Conservation (phyloP, 1,140 invertebrate species). For the Drosophila azteca region DNA sequence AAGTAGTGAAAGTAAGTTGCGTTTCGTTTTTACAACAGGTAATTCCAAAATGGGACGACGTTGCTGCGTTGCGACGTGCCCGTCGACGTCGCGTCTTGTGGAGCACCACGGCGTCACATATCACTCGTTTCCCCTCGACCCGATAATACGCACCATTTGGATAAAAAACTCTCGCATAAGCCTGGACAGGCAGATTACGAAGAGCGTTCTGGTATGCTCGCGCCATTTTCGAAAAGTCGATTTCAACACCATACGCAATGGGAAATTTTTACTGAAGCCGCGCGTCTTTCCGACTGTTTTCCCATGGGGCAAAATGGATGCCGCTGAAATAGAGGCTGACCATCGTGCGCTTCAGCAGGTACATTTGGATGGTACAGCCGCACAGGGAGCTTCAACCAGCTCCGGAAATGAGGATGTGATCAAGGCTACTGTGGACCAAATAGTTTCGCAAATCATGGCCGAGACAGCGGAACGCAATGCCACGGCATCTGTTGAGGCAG, state of each 20-base stretch:
- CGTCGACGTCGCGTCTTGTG: slow-evolving; percentile 77
- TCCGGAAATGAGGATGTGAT: slow-evolving; percentile 65
- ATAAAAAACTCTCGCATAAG: slow-evolving; percentile 84
- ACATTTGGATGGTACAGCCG: slow-evolving; percentile 35
- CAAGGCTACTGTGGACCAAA: slow-evolving; percentile 67
- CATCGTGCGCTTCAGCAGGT: slow-evolving; percentile 66
- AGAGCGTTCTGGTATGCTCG: slow-evolving; percentile 87
- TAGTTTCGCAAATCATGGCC: slow-evolving; percentile 67
- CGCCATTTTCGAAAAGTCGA: slow-evolving; percentile 87
- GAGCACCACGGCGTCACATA: slow-evolving; percentile 85
- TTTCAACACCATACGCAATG: slow-evolving; percentile 86
- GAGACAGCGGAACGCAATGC: slow-evolving; percentile 68
- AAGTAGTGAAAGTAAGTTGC: not conserved
- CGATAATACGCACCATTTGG: slow-evolving; percentile 84
- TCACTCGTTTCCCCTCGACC: slow-evolving; percentile 85
- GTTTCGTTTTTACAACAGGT: not conserved
- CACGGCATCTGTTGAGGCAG: slow-evolving; percentile 24
- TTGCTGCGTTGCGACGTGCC: slow-evolving; percentile 81
- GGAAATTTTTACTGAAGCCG: slow-evolving; percentile 85
- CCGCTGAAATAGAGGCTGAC: slow-evolving; percentile 63
- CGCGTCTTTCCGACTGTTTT: slow-evolving; percentile 84
- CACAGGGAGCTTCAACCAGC: slow-evolving; percentile 16
- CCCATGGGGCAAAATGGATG: slow-evolving; percentile 82
- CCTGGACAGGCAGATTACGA: slow-evolving; percentile 84
- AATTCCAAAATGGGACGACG: slow-evolving; percentile 68